A percentile compares a stretch with the other conserved stretches of the same genome.
Conservation (phyloP, 2,888 invertebrate species). For the Heteromurus nitidus region DNA sequence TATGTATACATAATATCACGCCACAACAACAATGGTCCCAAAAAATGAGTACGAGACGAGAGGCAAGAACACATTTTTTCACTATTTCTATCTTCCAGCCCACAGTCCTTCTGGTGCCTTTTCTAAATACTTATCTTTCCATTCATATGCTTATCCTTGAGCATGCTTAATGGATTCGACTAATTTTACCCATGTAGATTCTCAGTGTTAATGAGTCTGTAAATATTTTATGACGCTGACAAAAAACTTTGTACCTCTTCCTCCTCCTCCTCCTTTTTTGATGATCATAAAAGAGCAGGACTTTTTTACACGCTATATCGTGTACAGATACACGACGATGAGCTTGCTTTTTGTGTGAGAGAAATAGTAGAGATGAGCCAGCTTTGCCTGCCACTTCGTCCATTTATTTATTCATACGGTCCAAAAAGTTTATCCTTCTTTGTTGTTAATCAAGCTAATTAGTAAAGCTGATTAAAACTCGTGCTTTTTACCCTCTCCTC, state of each 20-base stretch:
- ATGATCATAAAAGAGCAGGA: conserved; percentile 47
- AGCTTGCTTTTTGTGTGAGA: background rate
- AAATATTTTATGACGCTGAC: conserved; percentile 71
- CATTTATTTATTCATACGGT: conserved; percentile 34
- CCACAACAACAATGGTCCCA: conserved; percentile 25
- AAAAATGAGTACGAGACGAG: too few species aligned
- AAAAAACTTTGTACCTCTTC: conserved; percentile 33
- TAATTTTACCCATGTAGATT: conserved; percentile 71
- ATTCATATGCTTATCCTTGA: conserved; percentile 20
- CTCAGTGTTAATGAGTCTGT: conserved; percentile 71
- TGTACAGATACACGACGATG: background rate
- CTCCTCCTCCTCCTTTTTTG: conserved; percentile 37
- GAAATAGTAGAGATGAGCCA: background rate
- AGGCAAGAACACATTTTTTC: background rate
- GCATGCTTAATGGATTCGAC: conserved; percentile 71
- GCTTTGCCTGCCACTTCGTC: background rate
- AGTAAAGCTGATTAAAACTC: conserved; percentile 51
- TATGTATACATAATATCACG: conserved; percentile 37
- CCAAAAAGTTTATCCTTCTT: conserved; percentile 38
- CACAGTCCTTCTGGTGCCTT: background rate
- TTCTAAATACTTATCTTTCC: conserved; percentile 11
- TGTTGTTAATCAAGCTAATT: conserved; percentile 63
- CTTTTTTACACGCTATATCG: conserved; percentile 41
- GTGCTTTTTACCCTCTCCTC: background rate
- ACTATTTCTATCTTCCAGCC: background rate